Base-by-base conservation (phyloP, 2,113 vertebrate genomes). In the Bucco capensis region DNA sequence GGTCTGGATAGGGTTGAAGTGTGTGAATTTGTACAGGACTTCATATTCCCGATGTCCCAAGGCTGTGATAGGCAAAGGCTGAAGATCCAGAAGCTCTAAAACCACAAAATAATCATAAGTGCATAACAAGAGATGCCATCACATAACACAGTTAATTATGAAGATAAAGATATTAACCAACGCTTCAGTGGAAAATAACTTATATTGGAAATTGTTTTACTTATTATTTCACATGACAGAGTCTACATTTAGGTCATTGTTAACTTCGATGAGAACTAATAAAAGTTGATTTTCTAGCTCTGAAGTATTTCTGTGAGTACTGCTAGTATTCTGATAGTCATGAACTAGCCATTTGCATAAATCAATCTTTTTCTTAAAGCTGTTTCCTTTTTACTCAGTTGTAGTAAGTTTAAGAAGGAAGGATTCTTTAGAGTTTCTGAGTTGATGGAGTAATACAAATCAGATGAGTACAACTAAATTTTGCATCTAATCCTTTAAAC, bases 1-100 rank as follows among this genome's bases (percentile, higher is more conserved):
- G 5, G 99, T 99, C 97, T 99, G 99, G 89, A 99, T 98, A 82
- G 99, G 99, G 96, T 99, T 99, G 96, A 98, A 99, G 96, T 99
- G 99, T 14, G 98, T 99, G 96, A 99, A 99, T 96, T 98, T 99
- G 97, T 98, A 99, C 14, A 99, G 95, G 28, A 97, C 97, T 98
- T 99, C 98, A 77, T 98, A 99, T 83, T 98, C 97, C 14, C 67
- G 96, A 97, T 96, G 97, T 67, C 98, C 98, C 97, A 99, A 97
- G 56, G 98, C 99, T 4, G 97, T 98, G 87, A 99, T 6, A 9
- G 99, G 99, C 89, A 99, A 91, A 19, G 99, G 99, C 91, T 99
- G 99, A 89, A 99, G 98, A 97, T 99, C 99, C 94, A 99, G 95
- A 78, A 99, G 97, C 95, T 99, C 99, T 99, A 96, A 92, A 97